A percentile compares a stretch with the other conserved stretches of the same genome.
Evolutionary conservation across 35 echinoderm and acorn worm genomes (phyloP).

Genomic region (Holothuria glaberrima): DNA sequence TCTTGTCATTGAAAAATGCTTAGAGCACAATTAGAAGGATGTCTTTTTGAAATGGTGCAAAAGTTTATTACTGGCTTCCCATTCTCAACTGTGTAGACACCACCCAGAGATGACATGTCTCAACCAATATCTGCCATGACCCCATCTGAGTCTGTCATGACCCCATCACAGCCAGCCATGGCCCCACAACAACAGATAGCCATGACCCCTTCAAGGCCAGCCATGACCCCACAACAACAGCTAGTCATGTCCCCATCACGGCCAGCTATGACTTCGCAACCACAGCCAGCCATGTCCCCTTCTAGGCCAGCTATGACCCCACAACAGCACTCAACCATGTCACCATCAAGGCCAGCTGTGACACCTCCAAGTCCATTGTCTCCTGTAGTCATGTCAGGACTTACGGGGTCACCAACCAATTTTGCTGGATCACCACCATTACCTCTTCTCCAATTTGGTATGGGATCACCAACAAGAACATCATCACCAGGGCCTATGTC

Average conservation of each 20-base stretch:
- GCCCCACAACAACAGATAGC: background rate
- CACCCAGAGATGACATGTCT: background rate
- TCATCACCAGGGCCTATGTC: slow-evolving; percentile 14
- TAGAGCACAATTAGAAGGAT: too few species aligned
- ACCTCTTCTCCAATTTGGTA: background rate
- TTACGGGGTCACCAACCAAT: background rate
- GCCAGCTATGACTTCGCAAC: background rate
- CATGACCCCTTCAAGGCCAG: background rate
- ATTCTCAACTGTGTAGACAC: background rate
- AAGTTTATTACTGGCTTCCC: too few species aligned
- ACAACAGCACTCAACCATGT: background rate
- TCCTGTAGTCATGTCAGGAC: background rate
- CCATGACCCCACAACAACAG: background rate
- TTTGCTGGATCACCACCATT: background rate
- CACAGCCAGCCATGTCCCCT: background rate
- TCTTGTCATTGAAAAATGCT: too few species aligned
- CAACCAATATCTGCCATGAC: background rate
- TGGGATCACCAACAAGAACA: slow-evolving; percentile 11
- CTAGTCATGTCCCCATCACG: background rate
- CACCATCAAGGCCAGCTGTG: background rate
- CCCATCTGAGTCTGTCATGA: background rate
- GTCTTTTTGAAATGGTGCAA: too few species aligned
- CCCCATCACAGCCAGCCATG: slow-evolving; percentile 1
- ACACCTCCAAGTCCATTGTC: slow-evolving; percentile 14
- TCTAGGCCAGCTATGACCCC: background rate